phyloP scores from a whole-genome alignment of 1,140 invertebrate genomes.

The Stratiolaelaps scimitus region DNA sequence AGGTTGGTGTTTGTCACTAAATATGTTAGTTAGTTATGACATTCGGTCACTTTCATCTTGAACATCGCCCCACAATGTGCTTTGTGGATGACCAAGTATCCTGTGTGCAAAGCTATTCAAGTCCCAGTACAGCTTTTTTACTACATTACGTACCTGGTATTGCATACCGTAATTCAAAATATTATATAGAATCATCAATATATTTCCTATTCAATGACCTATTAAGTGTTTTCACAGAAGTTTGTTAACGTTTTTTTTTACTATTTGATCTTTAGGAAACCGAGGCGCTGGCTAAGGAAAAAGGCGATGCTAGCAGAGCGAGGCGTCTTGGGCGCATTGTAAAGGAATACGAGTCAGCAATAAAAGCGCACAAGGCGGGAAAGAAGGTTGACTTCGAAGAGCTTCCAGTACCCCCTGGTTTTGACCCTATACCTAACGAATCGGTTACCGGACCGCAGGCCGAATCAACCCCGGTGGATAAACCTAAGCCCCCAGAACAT shows the following conservation, averaged over 20 bases:
- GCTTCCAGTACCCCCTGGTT: constrained; percentile 71
- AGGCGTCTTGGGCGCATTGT: constrained; percentile 76
- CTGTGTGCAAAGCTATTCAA: no score
- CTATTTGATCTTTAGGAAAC: constrained; percentile 32
- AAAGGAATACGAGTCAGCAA: constrained; percentile 84
- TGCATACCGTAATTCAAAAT: no score
- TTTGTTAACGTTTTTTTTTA: no score
- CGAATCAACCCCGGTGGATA: not conserved
- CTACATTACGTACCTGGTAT: no score
- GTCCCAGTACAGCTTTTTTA: no score
- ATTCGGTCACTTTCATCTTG: no score
- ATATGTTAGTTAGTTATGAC: no score
- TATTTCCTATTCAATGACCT: no score
- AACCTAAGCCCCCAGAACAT: not conserved
- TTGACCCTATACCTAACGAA: not conserved
- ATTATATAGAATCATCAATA: no score
- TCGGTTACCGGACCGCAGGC: not conserved
- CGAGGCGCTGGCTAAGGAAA: constrained; percentile 56
- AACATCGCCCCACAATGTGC: no score
- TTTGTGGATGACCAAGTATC: no score
- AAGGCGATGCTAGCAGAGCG: constrained; percentile 68
- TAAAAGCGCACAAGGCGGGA: constrained; percentile 61
- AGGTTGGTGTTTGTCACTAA: constrained; percentile 35
- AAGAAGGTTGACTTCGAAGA: constrained; percentile 64
- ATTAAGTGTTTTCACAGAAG: no score